Percentiles rank a stretch among this genome's conserved stretches.
These are phyloP conservation scores for Allacma fusca DNA, from an alignment of 2,888 invertebrate species.

Conservation along the genomic window DNA sequence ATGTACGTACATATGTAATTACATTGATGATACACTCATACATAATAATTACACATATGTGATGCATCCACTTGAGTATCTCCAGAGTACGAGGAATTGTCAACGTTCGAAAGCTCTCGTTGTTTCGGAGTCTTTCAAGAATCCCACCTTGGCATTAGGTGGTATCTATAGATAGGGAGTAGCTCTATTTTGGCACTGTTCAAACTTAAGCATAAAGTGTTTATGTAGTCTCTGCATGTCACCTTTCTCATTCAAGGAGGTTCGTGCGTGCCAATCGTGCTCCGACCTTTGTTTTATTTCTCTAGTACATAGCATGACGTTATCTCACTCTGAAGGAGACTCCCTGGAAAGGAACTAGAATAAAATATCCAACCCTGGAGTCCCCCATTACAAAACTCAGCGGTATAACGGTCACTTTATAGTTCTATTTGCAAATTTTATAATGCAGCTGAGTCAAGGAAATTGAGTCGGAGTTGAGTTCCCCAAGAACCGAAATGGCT, in stretches of 20 bases:
- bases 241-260: constrained; percentile 9
- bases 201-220: neutral
- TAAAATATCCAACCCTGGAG: neutral
- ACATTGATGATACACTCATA: no score
- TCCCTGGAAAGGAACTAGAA: neutral
- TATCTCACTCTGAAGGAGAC: neutral
- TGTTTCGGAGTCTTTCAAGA: no score
- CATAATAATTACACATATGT: no score
- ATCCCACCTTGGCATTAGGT: neutral
- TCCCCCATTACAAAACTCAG: neutral
- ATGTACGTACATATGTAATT: no score
- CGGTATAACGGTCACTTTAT: neutral
- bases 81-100: no score
- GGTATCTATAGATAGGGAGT: no score
- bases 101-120: no score
- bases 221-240: neutral
- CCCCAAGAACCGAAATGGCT: neutral
- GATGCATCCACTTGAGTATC: no score
- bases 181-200: neutral
- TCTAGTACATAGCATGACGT: no score
- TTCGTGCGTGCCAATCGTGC: neutral
- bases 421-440: constrained; percentile 2
- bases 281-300: constrained; percentile 6
- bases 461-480: neutral
- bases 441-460: neutral